Conservation (phyloP, 92 coral and sea anemone species). For the Palythoa grandis region DNA sequence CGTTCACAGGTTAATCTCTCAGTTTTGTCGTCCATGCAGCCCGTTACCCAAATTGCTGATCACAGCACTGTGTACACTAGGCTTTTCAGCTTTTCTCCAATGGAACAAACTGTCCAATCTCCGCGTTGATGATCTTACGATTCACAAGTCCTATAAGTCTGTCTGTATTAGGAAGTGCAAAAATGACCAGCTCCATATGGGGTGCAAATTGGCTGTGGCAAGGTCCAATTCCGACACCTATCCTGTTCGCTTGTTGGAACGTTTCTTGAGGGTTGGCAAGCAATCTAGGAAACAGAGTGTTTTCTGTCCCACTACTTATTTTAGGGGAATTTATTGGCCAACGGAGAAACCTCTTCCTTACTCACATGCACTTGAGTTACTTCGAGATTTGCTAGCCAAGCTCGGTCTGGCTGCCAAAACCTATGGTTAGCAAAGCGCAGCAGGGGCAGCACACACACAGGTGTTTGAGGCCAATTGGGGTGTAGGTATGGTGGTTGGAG, state of each 20-base stretch:
- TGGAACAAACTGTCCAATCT: constrained; percentile 55
- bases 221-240: background rate
- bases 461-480: background rate
- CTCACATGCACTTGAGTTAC: background rate
- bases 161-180: too few species aligned
- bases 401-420: background rate
- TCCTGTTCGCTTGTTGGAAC: background rate
- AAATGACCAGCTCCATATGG: too few species aligned
- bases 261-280: background rate
- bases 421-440: too few species aligned
- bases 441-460: too few species aligned
- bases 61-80: constrained; percentile 43
- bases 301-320: background rate
- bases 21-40: constrained; percentile 28
- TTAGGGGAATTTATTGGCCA: background rate
- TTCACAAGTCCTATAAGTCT: too few species aligned
- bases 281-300: background rate
- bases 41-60: constrained; percentile 48
- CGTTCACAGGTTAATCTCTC: constrained; percentile 49
- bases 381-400: background rate
- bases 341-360: background rate
- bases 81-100: constrained; percentile 57
- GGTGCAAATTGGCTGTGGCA: too few species aligned
- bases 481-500: background rate
- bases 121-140: too few species aligned